Base-by-base conservation (phyloP, 2,797 vertebrate genomes). In the Lithobates pipiens region DNA sequence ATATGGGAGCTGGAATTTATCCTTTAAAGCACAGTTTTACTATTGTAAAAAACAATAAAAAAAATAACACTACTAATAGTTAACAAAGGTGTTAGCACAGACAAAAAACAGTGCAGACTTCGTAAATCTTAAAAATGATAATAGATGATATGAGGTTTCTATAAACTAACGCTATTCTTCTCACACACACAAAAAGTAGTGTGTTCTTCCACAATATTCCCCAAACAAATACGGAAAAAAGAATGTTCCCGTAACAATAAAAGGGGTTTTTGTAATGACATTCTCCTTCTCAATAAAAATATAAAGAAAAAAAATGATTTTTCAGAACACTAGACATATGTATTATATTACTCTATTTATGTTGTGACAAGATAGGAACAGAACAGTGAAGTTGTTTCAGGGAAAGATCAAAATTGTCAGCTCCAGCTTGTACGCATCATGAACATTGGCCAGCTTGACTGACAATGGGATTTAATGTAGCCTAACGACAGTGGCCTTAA, bases 401-500 rank as follows among this genome's bases (percentile, higher is more conserved):
- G 91, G 82, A 88, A 89, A 88, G 83, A 85, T 86, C 85, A 82
- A 65, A 39, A 23, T 80, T 92, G 89, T 88, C 89, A 89, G 88
- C 79, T 84, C 78, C 86, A 85, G 88, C 68, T 80, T 21, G 0
- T 88, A 79, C 85, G 90, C 89, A 91, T 89, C 89, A 87, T 86
- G 87, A 90, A 85, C 76, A 84, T 89, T 88, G 88, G 82, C 89
- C 89, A 88, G 88, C 68, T 90, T 88, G 89, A 89, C 91, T 91
- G 91, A 90, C 92, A 91, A 89, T 82, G 89, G 92, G 88, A 92
- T 90, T 90, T 90, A 91, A 91, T 90, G 89, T 88, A 86, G 86
- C 87, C 85, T 89, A 91, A 92, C 90, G 87, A 90, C 44, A 90
- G 91, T 89, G 91, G 91, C 92, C 93, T 93, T 91, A 91, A 94